Percentiles rank a stretch among this genome's conserved stretches.
Evolutionary conservation across 2,113 vertebrate genomes (phyloP).

Genomic region (Bagarius yarrelli): DNA sequence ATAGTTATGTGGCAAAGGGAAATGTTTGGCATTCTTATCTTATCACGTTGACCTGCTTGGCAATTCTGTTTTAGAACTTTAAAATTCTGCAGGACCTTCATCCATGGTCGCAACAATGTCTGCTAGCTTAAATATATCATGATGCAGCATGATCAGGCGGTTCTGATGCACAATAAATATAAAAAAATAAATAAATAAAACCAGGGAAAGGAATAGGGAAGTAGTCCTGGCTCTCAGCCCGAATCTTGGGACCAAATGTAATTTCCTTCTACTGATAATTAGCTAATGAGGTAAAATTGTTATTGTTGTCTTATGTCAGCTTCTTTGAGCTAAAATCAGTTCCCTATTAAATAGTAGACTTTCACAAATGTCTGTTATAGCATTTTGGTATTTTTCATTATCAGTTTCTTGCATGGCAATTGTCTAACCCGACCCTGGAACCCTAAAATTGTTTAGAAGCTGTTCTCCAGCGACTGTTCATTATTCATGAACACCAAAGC

Average conservation of each 20-base stretch:
- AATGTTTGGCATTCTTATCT: not conserved
- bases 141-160: not conserved
- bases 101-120: not conserved
- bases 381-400: not conserved
- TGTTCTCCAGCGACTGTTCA: conserved; percentile 26
- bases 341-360: not conserved
- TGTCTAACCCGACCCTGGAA: not conserved
- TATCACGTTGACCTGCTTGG: not conserved
- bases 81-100: conserved; percentile 1
- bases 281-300: not conserved
- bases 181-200: not conserved
- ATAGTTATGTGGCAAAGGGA: not conserved
- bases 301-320: not conserved
- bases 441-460: conserved; percentile 3
- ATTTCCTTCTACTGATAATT: not conserved
- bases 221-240: not conserved
- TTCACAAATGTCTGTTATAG: not conserved
- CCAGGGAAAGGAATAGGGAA: not conserved
- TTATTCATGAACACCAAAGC: conserved; percentile 34
- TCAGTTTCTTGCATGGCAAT: not conserved
- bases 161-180: not conserved
- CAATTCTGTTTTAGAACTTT: not conserved
- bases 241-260: not conserved
- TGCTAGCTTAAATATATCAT: conserved; percentile 6
- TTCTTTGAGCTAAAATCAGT: conserved; percentile 9